A percentile compares a stretch with the other conserved stretches of the same genome.
These are phyloP conservation scores for Circaetus gallicus DNA, from an alignment of 2,113 vertebrate genomes.

Conservation along the genomic window DNA sequence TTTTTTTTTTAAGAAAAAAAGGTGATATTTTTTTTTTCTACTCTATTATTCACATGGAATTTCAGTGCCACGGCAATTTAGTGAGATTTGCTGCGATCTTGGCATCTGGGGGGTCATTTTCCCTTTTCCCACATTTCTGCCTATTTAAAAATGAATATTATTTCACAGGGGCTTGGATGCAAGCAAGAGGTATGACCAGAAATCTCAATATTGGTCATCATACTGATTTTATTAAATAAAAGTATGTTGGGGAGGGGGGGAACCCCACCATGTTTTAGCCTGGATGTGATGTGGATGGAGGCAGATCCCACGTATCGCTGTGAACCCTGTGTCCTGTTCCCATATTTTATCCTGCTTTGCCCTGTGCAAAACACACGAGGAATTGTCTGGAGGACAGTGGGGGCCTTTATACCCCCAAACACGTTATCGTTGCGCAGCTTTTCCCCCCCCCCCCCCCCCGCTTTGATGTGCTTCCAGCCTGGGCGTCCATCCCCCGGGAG, in stretches of 20 bases:
- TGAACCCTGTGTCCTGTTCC: fast-evolving
- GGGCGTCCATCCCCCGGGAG: background rate
- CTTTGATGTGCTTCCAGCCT: background rate
- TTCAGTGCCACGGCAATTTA: background rate
- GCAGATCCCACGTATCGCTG: background rate
- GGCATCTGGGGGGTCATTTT: background rate
- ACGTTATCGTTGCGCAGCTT: background rate
- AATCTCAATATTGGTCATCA: background rate
- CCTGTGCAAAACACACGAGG: background rate
- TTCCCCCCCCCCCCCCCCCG: fast-evolving
- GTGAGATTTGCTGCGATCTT: fast-evolving
- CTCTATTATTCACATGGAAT: background rate
- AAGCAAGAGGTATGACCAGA: background rate
- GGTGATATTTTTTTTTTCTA: no score
- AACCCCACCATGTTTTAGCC: background rate
- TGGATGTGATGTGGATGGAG: background rate
- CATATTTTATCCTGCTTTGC: background rate
- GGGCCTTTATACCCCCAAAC: background rate
- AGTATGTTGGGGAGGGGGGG: fast-evolving
- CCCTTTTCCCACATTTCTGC: background rate
- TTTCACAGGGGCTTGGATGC: background rate
- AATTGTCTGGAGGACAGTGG: background rate
- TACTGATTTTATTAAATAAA: background rate
- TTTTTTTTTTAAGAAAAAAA: background rate
- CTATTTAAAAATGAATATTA: background rate